Percentiles rank a stretch among this genome's conserved stretches.
Conservation (phyloP, 1,140 invertebrate genomes). For the Nixonia krombeini region DNA sequence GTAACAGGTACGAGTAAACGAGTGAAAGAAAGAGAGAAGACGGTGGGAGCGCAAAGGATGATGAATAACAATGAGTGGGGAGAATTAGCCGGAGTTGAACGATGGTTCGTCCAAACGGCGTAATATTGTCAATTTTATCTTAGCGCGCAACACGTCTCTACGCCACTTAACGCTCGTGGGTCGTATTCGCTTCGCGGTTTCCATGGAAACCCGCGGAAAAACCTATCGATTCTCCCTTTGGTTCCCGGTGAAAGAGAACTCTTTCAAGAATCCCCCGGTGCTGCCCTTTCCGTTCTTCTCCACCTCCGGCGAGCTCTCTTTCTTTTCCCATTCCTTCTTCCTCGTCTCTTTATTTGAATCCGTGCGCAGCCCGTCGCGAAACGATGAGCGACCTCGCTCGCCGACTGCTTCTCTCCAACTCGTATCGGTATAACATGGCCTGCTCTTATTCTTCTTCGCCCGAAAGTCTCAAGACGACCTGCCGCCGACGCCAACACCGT, state of each 20-base stretch:
- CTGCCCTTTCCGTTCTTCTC: slow-evolving; percentile 13
- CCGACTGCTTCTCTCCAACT: too few relatives aligned
- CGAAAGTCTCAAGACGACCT: slow-evolving; percentile 18
- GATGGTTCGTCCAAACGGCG: too few relatives aligned
- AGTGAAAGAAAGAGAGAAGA: not conserved
- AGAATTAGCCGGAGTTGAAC: slow-evolving; percentile 44
- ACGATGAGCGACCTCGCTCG: too few relatives aligned
- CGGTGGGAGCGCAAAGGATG: slow-evolving; percentile 34
- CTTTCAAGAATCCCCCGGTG: slow-evolving; percentile 57
- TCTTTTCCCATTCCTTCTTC: slow-evolving; percentile 30
- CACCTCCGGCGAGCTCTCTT: too few relatives aligned
- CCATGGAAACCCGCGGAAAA: too few relatives aligned
- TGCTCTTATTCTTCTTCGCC: slow-evolving; percentile 16
- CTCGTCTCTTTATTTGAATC: slow-evolving; percentile 30
- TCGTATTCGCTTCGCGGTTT: slow-evolving; percentile 66
- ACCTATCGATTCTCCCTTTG: slow-evolving; percentile 72
- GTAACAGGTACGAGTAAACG: too few relatives aligned
- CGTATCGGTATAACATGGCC: too few relatives aligned
- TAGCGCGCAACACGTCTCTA: slow-evolving; percentile 44
- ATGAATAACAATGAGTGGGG: slow-evolving; percentile 39
- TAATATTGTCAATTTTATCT: slow-evolving; percentile 42
- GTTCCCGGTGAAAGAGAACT: slow-evolving; percentile 64
- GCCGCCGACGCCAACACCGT: slow-evolving; percentile 33
- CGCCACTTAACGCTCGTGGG: slow-evolving; percentile 53
- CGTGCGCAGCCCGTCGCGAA: slow-evolving; percentile 10